phyloP scores from a whole-genome alignment of 92 coral and sea anemone species.

The Epizoanthus illoricatus region DNA sequence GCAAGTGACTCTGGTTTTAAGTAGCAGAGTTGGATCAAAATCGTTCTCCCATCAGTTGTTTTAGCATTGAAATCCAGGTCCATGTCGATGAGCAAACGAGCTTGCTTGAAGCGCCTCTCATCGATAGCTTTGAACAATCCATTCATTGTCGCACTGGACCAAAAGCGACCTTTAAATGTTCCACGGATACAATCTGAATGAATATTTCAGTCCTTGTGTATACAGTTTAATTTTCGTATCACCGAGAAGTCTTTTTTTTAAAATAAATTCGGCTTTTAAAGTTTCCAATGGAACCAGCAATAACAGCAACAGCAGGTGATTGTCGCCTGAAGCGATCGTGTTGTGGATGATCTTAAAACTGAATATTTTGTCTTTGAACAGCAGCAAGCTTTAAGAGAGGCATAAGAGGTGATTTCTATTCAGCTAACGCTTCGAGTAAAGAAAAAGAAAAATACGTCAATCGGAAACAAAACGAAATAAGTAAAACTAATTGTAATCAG shows the following conservation, averaged over 20 bases:
- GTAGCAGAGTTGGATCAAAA: slow-evolving; percentile 69
- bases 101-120: slow-evolving; percentile 80
- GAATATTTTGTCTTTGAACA: neutral
- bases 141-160: slow-evolving; percentile 46
- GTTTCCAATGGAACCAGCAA: too few species aligned
- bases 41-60: slow-evolving; percentile 59
- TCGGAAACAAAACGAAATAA: neutral
- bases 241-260: neutral
- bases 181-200: neutral
- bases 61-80: slow-evolving; percentile 56
- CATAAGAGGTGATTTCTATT: neutral
- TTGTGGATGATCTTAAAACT: neutral
- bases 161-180: too few species aligned
- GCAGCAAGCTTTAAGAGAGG: neutral
- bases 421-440: neutral
- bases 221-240: neutral
- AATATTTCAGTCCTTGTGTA: neutral
- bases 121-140: slow-evolving; percentile 66
- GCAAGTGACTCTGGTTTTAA: slow-evolving; percentile 60
- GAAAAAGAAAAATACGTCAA: neutral
- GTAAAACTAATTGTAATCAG: neutral
- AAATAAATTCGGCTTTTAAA: too few species aligned
- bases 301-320: slow-evolving; percentile 7
- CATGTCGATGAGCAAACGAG: slow-evolving; percentile 49
- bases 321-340: neutral